Conservation (phyloP, 2,888 invertebrate genomes). For the Cerastis rubricosa region DNA sequence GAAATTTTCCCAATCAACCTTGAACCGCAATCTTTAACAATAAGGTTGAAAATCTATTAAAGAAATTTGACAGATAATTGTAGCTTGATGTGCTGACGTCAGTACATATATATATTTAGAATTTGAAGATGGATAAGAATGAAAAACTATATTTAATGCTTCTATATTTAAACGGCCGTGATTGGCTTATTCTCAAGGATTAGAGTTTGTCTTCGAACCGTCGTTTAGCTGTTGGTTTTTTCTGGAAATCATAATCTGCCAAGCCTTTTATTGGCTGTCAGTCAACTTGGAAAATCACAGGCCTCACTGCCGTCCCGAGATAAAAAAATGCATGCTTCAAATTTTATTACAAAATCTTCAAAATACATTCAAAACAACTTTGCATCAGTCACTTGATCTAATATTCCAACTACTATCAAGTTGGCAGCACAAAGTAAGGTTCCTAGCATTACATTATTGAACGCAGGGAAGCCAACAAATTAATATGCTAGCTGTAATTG, state of each 20-base stretch:
- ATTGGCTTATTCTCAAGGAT: neutral
- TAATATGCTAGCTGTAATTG: slow-evolving; percentile 74
- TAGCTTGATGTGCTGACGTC: no score
- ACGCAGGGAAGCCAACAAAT: slow-evolving; percentile 66
- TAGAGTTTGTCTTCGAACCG: neutral
- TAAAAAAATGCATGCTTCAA: neutral
- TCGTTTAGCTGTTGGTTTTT: no score
- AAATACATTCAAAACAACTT: neutral
- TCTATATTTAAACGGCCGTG: neutral
- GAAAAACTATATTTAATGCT: neutral
- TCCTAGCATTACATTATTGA: slow-evolving; percentile 56
- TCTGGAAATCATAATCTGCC: neutral
- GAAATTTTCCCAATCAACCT: no score
- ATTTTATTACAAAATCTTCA: neutral
- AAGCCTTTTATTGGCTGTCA: neutral
- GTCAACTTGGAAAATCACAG: neutral
- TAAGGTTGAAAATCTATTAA: no score
- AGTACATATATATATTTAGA: neutral
- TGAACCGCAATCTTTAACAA: no score
- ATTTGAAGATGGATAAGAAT: neutral
- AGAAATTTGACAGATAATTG: no score
- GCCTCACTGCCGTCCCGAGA: neutral
- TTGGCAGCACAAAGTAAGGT: slow-evolving; percentile 44
- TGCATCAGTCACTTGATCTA: slow-evolving; percentile 26
- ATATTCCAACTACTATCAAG: slow-evolving; percentile 44